These are phyloP conservation scores for Nanorana parkeri DNA, from an alignment of 2,113 vertebrate genomes.

Conservation along the genomic window DNA sequence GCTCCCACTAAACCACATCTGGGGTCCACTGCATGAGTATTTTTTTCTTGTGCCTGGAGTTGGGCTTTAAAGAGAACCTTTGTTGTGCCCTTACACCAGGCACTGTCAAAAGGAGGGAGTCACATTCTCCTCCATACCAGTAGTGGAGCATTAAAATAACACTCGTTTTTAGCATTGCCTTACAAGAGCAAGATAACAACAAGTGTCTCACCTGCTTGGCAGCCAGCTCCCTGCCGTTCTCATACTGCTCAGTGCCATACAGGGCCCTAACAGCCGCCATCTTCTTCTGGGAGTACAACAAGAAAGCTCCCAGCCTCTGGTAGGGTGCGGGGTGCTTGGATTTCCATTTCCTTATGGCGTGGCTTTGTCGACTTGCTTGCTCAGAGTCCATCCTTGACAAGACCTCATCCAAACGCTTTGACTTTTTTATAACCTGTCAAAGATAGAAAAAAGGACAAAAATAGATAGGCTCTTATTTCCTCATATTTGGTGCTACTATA, in stretches of 20 bases:
- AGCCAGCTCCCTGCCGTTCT: conserved; percentile 71
- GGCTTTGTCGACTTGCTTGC: conserved; percentile 76
- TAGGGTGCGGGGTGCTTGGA: conserved; percentile 69
- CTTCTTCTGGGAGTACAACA: conserved; percentile 87
- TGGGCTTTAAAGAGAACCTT: too few species aligned
- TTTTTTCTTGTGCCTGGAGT: too few species aligned
- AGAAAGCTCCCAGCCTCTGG: conserved; percentile 80
- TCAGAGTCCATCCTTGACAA: conserved; percentile 79
- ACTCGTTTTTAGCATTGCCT: too few species aligned
- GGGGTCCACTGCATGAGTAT: too few species aligned
- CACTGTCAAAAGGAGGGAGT: too few species aligned
- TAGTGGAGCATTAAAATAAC: too few species aligned
- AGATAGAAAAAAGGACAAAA: background rate
- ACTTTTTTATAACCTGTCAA: conserved; percentile 83
- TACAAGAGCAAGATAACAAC: too few species aligned
- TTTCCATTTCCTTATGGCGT: conserved; percentile 84
- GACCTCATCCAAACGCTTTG: conserved; percentile 82
- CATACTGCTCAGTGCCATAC: conserved; percentile 28
- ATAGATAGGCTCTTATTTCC: too few species aligned
- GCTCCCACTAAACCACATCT: too few species aligned
- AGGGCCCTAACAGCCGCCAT: conserved; percentile 72
- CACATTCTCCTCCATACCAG: too few species aligned
- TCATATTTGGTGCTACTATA: too few species aligned
- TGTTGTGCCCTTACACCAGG: too few species aligned
- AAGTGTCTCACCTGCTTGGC: conserved; percentile 74